Evolutionary conservation across 2,797 vertebrate species (phyloP).

Genomic region (Anabas testudineus): DNA sequence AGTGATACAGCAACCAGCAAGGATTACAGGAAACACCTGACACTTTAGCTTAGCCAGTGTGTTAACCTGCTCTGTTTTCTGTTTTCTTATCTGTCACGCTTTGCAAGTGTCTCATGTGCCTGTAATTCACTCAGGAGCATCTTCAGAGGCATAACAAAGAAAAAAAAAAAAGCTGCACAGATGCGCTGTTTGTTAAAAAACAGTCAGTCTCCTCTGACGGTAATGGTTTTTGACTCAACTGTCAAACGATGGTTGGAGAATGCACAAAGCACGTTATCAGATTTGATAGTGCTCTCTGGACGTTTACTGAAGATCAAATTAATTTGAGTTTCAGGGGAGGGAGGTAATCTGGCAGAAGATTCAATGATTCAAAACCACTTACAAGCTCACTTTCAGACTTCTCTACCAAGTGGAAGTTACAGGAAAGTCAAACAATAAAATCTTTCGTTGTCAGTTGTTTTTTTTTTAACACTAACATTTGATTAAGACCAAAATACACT

Average conservation of each 20-base stretch:
- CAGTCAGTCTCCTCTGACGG: slow-evolving; percentile 26
- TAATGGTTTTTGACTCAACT: slow-evolving; percentile 62
- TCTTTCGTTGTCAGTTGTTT: too few species aligned
- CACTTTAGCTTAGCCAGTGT: too few species aligned
- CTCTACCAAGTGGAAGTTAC: neutral
- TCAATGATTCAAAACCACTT: slow-evolving; percentile 6
- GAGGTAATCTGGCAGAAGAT: slow-evolving; percentile 6
- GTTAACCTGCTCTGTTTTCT: too few species aligned
- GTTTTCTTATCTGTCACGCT: slow-evolving; percentile 11
- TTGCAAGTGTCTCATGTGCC: slow-evolving; percentile 18
- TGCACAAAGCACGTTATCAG: slow-evolving; percentile 58
- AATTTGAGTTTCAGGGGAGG: slow-evolving; percentile 27
- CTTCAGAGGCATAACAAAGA: slow-evolving; percentile 26
- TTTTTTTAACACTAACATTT: neutral
- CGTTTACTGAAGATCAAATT: slow-evolving; percentile 50
- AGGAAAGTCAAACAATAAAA: neutral
- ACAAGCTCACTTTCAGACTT: neutral
- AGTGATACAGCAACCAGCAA: neutral
- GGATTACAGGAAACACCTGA: too few species aligned
- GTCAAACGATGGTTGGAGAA: slow-evolving; percentile 50
- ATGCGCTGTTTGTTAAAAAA: slow-evolving; percentile 14
- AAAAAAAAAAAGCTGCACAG: neutral
- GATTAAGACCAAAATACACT: too few species aligned
- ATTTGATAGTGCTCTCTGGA: slow-evolving; percentile 54
- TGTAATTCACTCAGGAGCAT: slow-evolving; percentile 43